Percentiles rank a stretch among this genome's conserved stretches.
Evolutionary conservation across 2,113 vertebrate species (phyloP).

Genomic region (Podiceps cristatus): DNA sequence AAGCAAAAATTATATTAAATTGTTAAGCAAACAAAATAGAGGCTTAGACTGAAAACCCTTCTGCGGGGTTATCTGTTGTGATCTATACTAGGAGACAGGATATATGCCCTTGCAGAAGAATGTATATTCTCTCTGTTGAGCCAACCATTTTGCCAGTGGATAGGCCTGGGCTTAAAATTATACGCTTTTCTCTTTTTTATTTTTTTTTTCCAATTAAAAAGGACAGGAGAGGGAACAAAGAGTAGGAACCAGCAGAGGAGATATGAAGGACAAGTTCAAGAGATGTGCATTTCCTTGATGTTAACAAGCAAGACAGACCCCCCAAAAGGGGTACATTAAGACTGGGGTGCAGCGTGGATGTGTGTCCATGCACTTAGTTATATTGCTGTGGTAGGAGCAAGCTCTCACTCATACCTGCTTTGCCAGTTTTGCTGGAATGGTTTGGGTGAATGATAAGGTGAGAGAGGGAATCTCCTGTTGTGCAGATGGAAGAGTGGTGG

Average conservation of each 20-base stretch:
- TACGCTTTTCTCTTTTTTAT: not conserved
- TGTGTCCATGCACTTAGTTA: not conserved
- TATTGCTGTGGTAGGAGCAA: not conserved
- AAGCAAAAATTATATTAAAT: not conserved
- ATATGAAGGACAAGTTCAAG: not conserved
- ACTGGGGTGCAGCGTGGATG: not conserved
- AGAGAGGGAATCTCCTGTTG: rapidly evolving
- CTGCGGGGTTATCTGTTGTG: not conserved
- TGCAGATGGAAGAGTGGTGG: not conserved
- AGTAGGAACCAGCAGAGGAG: not conserved
- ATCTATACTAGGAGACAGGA: not conserved
- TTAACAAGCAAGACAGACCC: not conserved
- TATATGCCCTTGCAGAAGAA: not conserved
- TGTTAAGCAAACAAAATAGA: not conserved
- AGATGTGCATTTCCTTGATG: rapidly evolving
- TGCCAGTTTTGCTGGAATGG: not conserved
- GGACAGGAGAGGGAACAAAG: not conserved
- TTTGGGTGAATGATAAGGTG: not conserved
- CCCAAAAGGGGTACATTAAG: not conserved
- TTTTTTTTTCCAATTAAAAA: not conserved
- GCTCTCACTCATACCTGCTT: not conserved
- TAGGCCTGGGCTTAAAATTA: not conserved
- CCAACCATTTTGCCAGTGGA: not conserved
- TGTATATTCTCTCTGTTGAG: not conserved
- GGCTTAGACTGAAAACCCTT: not conserved